Evolutionary conservation across 1,140 invertebrate genomes (phyloP), one percentile per base, ranked within the genome.

Genomic region (Orius laevigatus): DNA sequence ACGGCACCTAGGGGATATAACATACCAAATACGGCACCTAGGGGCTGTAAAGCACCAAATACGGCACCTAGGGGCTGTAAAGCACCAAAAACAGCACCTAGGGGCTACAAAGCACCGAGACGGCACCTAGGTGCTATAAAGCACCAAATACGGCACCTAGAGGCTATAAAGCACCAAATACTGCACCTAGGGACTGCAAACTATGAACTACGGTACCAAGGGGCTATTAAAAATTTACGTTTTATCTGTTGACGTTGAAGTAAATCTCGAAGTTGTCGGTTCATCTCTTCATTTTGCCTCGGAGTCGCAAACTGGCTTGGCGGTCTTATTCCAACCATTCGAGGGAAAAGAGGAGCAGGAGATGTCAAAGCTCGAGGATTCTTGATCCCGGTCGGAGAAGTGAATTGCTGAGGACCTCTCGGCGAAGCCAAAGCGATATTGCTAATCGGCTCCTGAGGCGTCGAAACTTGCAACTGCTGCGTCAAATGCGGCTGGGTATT

Each of bases 221-320:
- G 15, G 19, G 31, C 45, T 35, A 32, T 35, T n/a, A 41, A 46
- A 12, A 20, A 49, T 45, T 50, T 19, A 53, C 49, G 65, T 49
- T 65, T 72, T 20, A 71, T 68, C 44, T 81, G 75, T 56, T 85
- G 79, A 20, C 81, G 63, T 58, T 86, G 82, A n/a, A 91, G 66
- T 40, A 91, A 65, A 61, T 89, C 84, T 20, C 85, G 63, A n/a
- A 90, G 64, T 57, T 91, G 86, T 2, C 76, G 62, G 16, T 57
- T 55, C 53, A 58, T 57, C 31, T 60, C 59, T 33, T 56, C 57
- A 10, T 60, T 55, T 46, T 59, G 58, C 39, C 57, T 53, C 11
- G 58, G 60, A 36, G 56, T 56, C 14, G 61, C 55, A 3, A 60
- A 62, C 6, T 62, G 60, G 10, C 62, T 57, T 18, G 49, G 49